Percentiles rank a stretch among this genome's conserved stretches.
These are phyloP conservation scores for Centruroides vittatus DNA, from an alignment of 1,140 invertebrate species.

Conservation along the genomic window DNA sequence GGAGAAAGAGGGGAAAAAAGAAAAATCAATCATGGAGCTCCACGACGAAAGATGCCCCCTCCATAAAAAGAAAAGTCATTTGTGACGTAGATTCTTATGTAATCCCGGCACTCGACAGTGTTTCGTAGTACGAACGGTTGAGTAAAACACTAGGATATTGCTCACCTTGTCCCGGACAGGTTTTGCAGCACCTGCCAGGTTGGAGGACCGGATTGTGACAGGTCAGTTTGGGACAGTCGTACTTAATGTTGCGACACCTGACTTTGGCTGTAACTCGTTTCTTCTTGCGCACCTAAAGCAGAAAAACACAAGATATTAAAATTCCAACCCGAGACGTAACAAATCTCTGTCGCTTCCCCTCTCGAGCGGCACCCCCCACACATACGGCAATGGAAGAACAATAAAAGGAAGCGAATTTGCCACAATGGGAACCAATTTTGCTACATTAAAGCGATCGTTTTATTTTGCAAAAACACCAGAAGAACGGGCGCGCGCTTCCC, in stretches of 20 bases:
- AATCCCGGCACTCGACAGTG: no score
- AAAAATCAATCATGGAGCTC: no score
- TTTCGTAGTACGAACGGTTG: background rate
- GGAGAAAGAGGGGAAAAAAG: no score
- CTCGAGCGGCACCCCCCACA: constrained; percentile 18
- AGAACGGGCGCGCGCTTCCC: no score
- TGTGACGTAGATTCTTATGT: no score
- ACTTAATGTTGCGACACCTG: constrained; percentile 74
- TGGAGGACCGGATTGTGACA: constrained; percentile 72
- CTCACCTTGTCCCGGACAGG: constrained; percentile 53
- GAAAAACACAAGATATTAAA: constrained; percentile 38
- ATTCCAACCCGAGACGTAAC: constrained; percentile 71
- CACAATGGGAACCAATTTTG: no score
- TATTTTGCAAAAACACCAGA: no score
- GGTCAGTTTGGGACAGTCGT: constrained; percentile 67
- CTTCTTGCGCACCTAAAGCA: constrained; percentile 67
- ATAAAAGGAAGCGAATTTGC: no score
- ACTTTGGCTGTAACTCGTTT: constrained; percentile 67
- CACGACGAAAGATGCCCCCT: no score
- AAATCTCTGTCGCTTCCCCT: constrained; percentile 69
- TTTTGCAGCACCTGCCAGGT: constrained; percentile 75
- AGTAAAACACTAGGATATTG: background rate
- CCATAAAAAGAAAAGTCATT: no score
- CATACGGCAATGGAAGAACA: no score
- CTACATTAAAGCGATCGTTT: no score